Conservation (phyloP, 1,140 invertebrate genomes). For the Cotesia typhae region DNA sequence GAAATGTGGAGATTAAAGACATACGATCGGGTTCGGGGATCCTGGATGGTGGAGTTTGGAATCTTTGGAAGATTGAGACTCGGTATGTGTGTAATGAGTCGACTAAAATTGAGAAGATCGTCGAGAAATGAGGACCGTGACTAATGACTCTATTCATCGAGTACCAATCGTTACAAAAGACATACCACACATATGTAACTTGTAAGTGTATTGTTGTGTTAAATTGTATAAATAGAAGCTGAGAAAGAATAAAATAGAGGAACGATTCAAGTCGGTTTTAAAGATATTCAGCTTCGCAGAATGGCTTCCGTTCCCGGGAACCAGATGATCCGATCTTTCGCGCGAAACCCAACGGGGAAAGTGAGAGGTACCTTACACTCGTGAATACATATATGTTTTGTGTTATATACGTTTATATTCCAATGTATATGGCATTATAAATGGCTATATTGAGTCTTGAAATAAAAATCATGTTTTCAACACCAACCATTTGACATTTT, state of each 20-base stretch:
- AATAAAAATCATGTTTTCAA: no score
- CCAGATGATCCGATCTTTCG: constrained; percentile 36
- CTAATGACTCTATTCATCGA: constrained; percentile 57
- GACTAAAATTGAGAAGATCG: constrained; percentile 35
- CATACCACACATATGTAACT: no score
- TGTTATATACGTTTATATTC: not conserved
- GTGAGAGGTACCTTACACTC: not conserved
- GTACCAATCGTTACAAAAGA: constrained; percentile 17
- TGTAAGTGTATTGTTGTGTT: not conserved
- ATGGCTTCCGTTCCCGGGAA: constrained; percentile 32
- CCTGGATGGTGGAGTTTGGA: no score
- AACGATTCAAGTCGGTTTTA: not conserved
- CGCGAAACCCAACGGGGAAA: constrained; percentile 25
- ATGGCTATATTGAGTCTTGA: no score
- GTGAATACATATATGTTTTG: not conserved
- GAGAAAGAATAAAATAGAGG: constrained; percentile 13
- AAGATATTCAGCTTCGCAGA: constrained; percentile 22
- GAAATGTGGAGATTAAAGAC: no score
- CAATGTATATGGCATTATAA: not conserved
- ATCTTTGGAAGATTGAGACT: no score
- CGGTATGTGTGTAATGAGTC: not conserved
- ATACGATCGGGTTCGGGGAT: no score
- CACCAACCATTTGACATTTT: no score
- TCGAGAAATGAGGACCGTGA: constrained; percentile 44
- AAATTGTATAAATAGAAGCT: constrained; percentile 5